Evolutionary conservation across 2,888 invertebrate genomes (phyloP).

Genomic region (Mechanitis mazaeus): DNA sequence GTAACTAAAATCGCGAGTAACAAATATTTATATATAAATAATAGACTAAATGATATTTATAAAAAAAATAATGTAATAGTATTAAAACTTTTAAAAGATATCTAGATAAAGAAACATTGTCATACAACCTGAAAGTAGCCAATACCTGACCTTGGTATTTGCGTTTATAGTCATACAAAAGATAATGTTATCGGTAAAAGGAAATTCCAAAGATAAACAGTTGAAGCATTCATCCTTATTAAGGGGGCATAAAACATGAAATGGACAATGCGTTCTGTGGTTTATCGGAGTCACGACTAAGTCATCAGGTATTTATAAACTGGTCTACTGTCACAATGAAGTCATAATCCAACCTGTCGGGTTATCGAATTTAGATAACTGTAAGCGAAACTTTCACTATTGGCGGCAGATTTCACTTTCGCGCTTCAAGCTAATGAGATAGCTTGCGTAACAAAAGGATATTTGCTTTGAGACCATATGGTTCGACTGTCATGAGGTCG

Average conservation of each 20-base stretch:
- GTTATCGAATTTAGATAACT: constrained; percentile 68
- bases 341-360: constrained; percentile 26
- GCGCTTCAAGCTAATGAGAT: constrained; percentile 45
- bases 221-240: constrained; percentile 37
- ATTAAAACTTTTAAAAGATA: too few relatives aligned
- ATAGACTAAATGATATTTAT: too few relatives aligned
- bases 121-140: constrained; percentile 20
- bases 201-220: constrained; percentile 48
- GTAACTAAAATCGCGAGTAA: too few relatives aligned
- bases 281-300: constrained; percentile 1
- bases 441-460: constrained; percentile 48
- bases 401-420: constrained; percentile 63
- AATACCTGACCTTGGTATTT: constrained; percentile 47
- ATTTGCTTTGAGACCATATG: constrained; percentile 11
- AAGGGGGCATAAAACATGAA: constrained; percentile 42
- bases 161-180: constrained; percentile 39
- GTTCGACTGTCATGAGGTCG: too few relatives aligned
- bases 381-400: constrained; percentile 63
- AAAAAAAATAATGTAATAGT: too few relatives aligned
- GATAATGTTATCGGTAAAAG: constrained; percentile 46
- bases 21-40: too few relatives aligned
- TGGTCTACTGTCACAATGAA: constrained; percentile 14
- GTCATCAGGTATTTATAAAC: constrained; percentile 20
- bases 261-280: constrained; percentile 35
- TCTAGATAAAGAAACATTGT: not conserved